Evolutionary conservation across 2,113 vertebrate genomes (phyloP), one percentile per base, ranked within the genome.

Genomic region (Apus apus): DNA sequence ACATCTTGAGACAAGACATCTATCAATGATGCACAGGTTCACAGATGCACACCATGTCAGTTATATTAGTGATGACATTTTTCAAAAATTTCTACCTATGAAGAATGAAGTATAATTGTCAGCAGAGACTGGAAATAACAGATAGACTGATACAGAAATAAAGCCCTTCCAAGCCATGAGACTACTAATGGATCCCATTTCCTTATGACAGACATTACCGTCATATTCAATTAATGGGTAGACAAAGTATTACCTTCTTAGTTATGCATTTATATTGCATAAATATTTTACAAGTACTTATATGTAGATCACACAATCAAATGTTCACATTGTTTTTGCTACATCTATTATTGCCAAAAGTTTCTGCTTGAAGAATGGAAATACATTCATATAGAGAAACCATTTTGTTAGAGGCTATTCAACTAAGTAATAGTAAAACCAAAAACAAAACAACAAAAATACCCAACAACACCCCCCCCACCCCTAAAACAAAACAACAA

Each of bases 221-320:
- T 87, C 71, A 75, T 80, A 61, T 57, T 80, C 89, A 96, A 87
- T 81, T 83, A 96, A 91, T 88, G 71, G 38, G 64, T 48, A 72
- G 57, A 84, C 48, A 78, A 92, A 94, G n/a, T 61, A 90, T 88
- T 90, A 61, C 40, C 53, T 90, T 93, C 68, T 86, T 72, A 81
- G 61, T 88, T 87, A 74, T 16, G 72, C 80, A 90, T 90, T 92
- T 95, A 64, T 92, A 78, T 61, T 81, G 40, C 73, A 94, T 96
- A 86, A 95, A 88, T 96, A 93, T 95, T 94, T 95, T 85, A 94
- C 48, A 62, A 74, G 19, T 84, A 60, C 68, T 86, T 61, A 50
- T 18, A 80, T 29, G 48, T 48, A 88, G 79, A 74, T 93, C 38
- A 56, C 45, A 62, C 75, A 93, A 45, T 88, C 73, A 77, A 91